Evolutionary conservation across 1,140 invertebrate genomes (phyloP).

Genomic region (Maniola jurtina): DNA sequence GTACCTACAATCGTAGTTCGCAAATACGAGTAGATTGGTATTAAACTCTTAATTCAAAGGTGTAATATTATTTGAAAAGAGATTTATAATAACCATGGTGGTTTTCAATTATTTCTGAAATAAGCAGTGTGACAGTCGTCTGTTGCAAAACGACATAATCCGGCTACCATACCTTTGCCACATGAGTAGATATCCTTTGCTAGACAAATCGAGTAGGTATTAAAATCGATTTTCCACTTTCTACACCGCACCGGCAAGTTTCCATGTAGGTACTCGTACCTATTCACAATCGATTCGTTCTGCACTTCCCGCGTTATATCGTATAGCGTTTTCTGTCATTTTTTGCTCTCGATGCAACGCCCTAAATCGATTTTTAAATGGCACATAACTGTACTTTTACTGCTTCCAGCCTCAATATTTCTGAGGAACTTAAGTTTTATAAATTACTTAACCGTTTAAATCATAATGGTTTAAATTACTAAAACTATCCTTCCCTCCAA

Average conservation of each 20-base stretch:
- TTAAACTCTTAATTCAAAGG: too few relatives aligned
- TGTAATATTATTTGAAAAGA: too few relatives aligned
- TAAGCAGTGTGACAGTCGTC: too few relatives aligned
- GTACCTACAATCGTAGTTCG: too few relatives aligned
- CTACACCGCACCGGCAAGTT: neutral
- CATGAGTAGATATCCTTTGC: too few relatives aligned
- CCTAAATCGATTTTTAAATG: slow-evolving; percentile 4
- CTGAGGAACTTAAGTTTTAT: neutral
- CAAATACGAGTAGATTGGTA: too few relatives aligned
- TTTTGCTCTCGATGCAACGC: neutral
- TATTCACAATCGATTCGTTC: neutral
- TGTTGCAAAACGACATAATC: neutral
- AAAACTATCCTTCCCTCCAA: too few relatives aligned
- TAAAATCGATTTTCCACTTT: slow-evolving; percentile 1
- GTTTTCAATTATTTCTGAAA: too few relatives aligned
- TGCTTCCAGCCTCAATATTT: neutral
- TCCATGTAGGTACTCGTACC: neutral
- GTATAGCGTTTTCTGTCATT: neutral
- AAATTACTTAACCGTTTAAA: too few relatives aligned
- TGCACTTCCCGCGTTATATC: neutral
- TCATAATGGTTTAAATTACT: too few relatives aligned
- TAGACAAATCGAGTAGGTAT: neutral
- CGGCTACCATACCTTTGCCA: neutral
- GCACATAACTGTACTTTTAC: neutral
- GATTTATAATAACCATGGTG: too few relatives aligned